phyloP scores from a whole-genome alignment of 2,888 invertebrate species.

The Heliconius cydno region DNA sequence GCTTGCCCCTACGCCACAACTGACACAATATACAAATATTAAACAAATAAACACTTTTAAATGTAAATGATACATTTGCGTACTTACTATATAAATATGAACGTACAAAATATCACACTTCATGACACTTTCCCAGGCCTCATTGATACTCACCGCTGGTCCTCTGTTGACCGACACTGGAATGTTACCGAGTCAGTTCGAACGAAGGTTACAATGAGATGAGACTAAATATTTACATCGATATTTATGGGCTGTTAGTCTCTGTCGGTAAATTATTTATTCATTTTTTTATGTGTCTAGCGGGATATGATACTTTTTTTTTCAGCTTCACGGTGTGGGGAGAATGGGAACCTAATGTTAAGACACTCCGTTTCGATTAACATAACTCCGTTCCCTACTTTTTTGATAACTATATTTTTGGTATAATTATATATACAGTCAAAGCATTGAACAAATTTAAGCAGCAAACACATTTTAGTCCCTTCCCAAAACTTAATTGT shows the following conservation, averaged over 20 bases:
- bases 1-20: no score
- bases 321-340: no score
- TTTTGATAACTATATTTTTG: no score
- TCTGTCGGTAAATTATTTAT: constrained; percentile 40
- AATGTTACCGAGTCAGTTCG: constrained; percentile 45
- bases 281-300: constrained; percentile 1
- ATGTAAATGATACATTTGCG: constrained; percentile 13
- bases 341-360: no score
- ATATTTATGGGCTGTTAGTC: constrained; percentile 43
- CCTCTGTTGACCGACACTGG: constrained; percentile 47
- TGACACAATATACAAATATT: not conserved
- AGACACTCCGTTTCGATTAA: no score
- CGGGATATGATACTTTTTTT: not conserved
- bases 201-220: constrained; percentile 43
- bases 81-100: constrained; percentile 24
- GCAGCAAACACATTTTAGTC: no score
- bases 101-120: constrained; percentile 52
- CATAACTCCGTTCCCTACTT: no score
- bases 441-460: no score
- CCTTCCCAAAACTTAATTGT: no score
- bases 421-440: no score
- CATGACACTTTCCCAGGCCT: constrained; percentile 45
- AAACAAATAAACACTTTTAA: not conserved
- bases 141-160: constrained; percentile 40
- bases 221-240: constrained; percentile 43